These are phyloP conservation scores for Drosophila phalerata DNA, from an alignment of 2,888 invertebrate species.

Conservation along the genomic window DNA sequence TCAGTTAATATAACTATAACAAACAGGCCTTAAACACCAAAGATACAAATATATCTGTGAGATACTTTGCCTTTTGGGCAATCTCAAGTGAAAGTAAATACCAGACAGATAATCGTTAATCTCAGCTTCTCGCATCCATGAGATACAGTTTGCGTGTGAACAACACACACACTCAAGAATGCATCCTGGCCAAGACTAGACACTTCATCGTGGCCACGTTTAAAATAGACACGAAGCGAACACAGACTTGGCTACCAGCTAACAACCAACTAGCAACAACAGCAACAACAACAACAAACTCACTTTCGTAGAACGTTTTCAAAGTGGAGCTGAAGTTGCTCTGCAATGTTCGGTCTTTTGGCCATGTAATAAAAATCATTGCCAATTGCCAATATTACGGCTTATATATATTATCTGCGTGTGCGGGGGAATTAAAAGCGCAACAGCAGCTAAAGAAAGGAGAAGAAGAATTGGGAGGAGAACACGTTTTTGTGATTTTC, in stretches of 20 bases:
- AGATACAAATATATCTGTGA: conserved; percentile 24
- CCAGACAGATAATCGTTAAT: conserved; percentile 13
- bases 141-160: conserved; percentile 57
- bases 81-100: conserved; percentile 58
- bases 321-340: conserved; percentile 24
- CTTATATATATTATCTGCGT: conserved; percentile 77
- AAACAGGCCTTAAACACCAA: background rate
- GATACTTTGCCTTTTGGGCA: background rate
- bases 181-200: conserved; percentile 11
- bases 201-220: conserved; percentile 33
- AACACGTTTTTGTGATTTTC: conserved; percentile 83
- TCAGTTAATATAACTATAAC: background rate
- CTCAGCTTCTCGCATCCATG: conserved; percentile 38
- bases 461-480: conserved; percentile 26
- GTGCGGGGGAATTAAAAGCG: conserved; percentile 73
- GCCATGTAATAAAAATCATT: conserved; percentile 80
- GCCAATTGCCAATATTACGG: conserved; percentile 81
- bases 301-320: conserved; percentile 74
- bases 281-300: conserved; percentile 54
- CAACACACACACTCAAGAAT: conserved; percentile 32
- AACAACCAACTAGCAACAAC: conserved; percentile 32
- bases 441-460: conserved; percentile 28
- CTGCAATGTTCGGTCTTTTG: conserved; percentile 31
- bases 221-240: conserved; percentile 43
- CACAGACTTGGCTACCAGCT: conserved; percentile 46